Conservation (phyloP, 2,888 invertebrate genomes). For the Sarcophaga carnaria region DNA sequence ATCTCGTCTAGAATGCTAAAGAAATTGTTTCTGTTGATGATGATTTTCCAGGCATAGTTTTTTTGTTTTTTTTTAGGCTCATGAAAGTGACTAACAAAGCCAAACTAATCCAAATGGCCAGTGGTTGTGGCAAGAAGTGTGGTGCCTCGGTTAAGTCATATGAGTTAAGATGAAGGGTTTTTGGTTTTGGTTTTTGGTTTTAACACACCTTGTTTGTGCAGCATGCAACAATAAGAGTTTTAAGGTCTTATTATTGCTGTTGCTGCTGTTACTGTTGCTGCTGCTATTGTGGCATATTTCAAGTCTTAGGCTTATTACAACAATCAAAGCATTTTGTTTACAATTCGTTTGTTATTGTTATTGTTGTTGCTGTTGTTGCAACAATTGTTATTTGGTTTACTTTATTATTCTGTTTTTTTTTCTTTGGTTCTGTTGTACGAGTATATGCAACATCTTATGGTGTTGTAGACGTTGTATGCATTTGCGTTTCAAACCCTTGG, state of each 20-base stretch:
- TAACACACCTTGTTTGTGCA: conserved; percentile 62
- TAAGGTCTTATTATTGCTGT: not conserved
- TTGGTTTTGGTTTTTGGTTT: conserved; percentile 1
- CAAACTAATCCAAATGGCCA: not conserved
- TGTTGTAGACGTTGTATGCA: not conserved
- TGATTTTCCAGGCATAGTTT: conserved; percentile 27
- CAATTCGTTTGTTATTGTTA: conserved; percentile 38
- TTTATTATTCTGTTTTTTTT: not conserved
- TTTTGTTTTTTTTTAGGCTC: not conserved
- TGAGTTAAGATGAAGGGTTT: conserved; percentile 30
- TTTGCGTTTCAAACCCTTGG: conserved; percentile 45
- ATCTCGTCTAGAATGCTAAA: not conserved
- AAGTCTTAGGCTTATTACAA: conserved; percentile 58
- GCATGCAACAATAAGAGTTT: conserved; percentile 3
- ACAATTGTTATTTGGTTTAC: conserved; percentile 43
- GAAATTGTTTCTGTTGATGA: conserved; percentile 25
- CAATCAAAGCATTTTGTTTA: conserved; percentile 64
- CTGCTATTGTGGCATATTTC: conserved; percentile 19
- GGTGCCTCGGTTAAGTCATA: not conserved
- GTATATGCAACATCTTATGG: conserved; percentile 28
- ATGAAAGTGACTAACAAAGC: conserved; percentile 17
- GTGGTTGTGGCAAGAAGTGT: not conserved
- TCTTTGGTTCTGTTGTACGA: conserved; percentile 24
- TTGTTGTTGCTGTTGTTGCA: not conserved
- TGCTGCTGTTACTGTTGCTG: not conserved